These are phyloP conservation scores for Ganaspis brasiliensis DNA, from an alignment of 2,888 invertebrate species.

Conservation along the genomic window DNA sequence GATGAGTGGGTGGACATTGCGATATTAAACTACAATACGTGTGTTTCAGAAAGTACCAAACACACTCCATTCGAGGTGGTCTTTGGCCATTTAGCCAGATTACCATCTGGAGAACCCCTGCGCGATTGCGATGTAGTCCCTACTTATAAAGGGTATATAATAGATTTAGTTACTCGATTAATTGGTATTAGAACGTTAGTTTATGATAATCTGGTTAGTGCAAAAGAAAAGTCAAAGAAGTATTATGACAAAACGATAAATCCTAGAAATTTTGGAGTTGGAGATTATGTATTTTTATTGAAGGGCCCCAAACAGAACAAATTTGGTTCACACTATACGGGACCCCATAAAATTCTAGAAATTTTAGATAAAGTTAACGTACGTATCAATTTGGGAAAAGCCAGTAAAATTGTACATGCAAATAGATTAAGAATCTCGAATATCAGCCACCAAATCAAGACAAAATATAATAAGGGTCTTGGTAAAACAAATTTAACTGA, in stretches of 20 bases:
- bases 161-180: slow-evolving; percentile 44
- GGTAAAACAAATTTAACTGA: too few relatives aligned
- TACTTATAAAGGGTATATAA: slow-evolving; percentile 41
- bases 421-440: neutral
- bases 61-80: slow-evolving; percentile 55
- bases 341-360: slow-evolving; percentile 53
- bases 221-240: slow-evolving; percentile 53
- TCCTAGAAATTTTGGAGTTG: slow-evolving; percentile 42
- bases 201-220: slow-evolving; percentile 43
- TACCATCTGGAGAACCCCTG: neutral
- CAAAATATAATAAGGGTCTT: too few relatives aligned
- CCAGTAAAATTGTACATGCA: neutral
- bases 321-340: slow-evolving; percentile 50
- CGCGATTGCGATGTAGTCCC: neutral
- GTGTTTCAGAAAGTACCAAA: slow-evolving; percentile 51
- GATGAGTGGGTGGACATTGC: slow-evolving; percentile 58
- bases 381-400: neutral
- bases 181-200: slow-evolving; percentile 41
- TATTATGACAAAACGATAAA: slow-evolving; percentile 54
- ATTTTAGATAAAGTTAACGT: slow-evolving; percentile 13
- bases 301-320: slow-evolving; percentile 50
- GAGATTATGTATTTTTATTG: slow-evolving; percentile 53
- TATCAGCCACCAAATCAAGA: neutral
- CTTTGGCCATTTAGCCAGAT: slow-evolving; percentile 50
- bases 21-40: slow-evolving; percentile 55